Percentiles rank a stretch among this genome's conserved stretches.
Conservation (phyloP, 2,797 vertebrate species). For the Bryconaethiops microstoma region DNA sequence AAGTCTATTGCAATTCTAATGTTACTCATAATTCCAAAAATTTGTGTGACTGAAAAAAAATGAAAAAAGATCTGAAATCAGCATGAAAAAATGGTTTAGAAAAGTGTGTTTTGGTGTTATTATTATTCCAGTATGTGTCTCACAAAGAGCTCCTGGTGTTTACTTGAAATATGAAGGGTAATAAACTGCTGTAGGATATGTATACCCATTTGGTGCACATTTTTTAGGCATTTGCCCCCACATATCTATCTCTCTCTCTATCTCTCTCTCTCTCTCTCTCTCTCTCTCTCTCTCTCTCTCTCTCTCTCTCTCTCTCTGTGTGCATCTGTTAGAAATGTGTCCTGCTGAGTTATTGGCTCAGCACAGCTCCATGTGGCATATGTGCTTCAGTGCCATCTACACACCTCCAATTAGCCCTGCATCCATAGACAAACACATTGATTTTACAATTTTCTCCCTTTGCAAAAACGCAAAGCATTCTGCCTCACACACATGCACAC, state of each 20-base stretch:
- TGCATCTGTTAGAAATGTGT: constrained; percentile 56
- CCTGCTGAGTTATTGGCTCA: constrained; percentile 62
- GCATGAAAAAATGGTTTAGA: no score
- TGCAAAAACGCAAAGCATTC: constrained; percentile 1
- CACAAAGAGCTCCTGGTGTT: background rate
- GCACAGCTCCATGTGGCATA: constrained; percentile 56
- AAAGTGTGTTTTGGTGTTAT: no score
- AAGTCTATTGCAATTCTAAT: no score
- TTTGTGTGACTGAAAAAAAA: no score
- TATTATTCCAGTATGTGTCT: background rate
- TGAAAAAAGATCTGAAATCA: no score
- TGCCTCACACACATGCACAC: constrained; percentile 11
- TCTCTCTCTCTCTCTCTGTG: constrained; percentile 32
- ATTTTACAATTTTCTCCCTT: constrained; percentile 49
- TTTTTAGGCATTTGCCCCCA: constrained; percentile 1
- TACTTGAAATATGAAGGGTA: background rate
- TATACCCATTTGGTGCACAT: background rate
- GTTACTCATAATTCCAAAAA: no score
- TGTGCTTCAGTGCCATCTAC: constrained; percentile 53
- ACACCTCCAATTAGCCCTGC: constrained; percentile 60
- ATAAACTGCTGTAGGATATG: background rate
- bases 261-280: constrained; percentile 20
- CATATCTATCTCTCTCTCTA: background rate
- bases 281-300: constrained; percentile 33
- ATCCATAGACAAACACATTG: constrained; percentile 55